These are phyloP conservation scores for Petaurus breviceps DNA, from an alignment of 2,113 vertebrate species.

Conservation along the genomic window DNA sequence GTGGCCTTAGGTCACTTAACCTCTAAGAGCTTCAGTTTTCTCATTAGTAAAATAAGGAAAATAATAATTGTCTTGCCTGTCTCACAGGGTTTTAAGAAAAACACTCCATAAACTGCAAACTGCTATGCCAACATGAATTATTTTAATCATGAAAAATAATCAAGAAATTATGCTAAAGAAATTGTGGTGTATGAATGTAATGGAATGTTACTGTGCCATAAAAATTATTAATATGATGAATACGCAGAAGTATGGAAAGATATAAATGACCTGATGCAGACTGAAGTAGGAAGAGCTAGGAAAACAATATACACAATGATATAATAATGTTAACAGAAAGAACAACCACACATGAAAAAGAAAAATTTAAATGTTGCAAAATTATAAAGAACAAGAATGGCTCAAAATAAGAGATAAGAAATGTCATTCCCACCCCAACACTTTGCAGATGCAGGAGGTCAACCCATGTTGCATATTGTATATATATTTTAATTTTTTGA, in stretches of 20 bases:
- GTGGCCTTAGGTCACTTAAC: neutral
- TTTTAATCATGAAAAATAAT: neutral
- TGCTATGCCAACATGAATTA: neutral
- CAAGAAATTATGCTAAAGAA: neutral
- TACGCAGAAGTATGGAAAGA: neutral
- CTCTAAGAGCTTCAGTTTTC: neutral
- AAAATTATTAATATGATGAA: neutral
- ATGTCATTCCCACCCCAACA: neutral
- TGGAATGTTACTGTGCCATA: neutral
- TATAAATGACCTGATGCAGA: neutral
- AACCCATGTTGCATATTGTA: neutral
- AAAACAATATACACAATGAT: neutral
- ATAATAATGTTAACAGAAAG: neutral
- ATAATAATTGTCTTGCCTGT: neutral
- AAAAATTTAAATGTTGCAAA: neutral
- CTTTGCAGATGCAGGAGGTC: neutral
- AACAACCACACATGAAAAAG: neutral
- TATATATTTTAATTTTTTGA: neutral
- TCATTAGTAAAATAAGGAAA: neutral
- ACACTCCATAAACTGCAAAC: neutral
- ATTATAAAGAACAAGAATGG: neutral
- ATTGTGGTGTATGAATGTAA: neutral
- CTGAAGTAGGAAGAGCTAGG: neutral
- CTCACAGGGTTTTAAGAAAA: neutral
- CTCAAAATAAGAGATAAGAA: neutral